A percentile compares a stretch with the other conserved stretches of the same genome.
phyloP scores from a whole-genome alignment of 2,797 vertebrate genomes.

The Bucorvus abyssinicus region DNA sequence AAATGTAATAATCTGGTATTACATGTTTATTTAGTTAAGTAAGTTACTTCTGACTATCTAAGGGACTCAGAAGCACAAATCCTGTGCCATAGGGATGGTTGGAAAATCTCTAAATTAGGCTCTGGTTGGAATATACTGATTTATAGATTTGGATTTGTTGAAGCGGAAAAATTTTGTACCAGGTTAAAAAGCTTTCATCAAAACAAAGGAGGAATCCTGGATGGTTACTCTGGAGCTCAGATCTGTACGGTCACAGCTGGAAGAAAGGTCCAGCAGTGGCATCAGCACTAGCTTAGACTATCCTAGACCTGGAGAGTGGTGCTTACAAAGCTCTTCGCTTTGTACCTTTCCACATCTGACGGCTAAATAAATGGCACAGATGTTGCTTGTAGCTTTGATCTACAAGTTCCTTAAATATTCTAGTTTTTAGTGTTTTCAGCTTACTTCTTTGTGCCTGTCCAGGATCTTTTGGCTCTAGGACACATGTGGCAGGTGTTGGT shows the following conservation, averaged over 20 bases:
- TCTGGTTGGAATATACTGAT: background rate
- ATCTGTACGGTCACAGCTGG: background rate
- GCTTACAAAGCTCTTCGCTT: background rate
- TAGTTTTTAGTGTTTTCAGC: background rate
- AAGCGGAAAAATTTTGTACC: background rate
- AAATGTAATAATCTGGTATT: background rate
- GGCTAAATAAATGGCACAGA: background rate
- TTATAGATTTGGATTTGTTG: background rate
- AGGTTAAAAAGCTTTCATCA: background rate
- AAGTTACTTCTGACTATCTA: background rate
- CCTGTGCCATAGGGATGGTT: background rate
- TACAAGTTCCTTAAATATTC: background rate
- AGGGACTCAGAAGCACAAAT: background rate
- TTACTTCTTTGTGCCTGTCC: background rate
- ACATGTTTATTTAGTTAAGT: background rate
- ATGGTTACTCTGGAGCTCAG: background rate
- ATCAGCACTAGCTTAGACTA: background rate
- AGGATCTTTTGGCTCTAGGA: background rate
- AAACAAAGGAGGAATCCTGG: background rate
- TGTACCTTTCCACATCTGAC: background rate
- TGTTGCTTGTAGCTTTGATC: background rate
- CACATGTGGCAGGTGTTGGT: background rate
- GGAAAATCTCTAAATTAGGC: background rate
- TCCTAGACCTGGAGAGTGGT: background rate
- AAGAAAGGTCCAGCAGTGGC: background rate